These are phyloP conservation scores for Haliclona indistincta DNA, from an alignment of 37 sponge, comb jelly and placozoan genomes.

Conservation along the genomic window DNA sequence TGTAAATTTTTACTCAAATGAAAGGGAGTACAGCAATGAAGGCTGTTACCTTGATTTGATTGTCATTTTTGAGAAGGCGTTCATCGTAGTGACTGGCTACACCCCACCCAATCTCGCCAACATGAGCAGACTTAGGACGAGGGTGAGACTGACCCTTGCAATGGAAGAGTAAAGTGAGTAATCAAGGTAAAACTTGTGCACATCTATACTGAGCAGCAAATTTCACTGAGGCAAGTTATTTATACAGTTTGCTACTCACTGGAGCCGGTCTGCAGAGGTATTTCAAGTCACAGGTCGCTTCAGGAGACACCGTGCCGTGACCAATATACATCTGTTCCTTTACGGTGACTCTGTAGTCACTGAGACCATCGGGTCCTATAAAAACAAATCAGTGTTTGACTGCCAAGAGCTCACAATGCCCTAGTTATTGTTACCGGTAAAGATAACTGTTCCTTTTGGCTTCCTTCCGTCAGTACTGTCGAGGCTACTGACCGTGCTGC, in stretches of 20 bases:
- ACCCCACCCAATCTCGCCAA: slow-evolving; percentile 92
- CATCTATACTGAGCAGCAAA: not conserved
- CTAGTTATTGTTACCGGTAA: too few relatives aligned
- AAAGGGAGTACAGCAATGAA: too few relatives aligned
- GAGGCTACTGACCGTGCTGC: too few relatives aligned
- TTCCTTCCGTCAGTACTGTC: too few relatives aligned
- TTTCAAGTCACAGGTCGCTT: slow-evolving; percentile 63
- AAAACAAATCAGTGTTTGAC: too few relatives aligned
- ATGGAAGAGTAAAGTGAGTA: not conserved
- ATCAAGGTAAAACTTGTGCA: not conserved
- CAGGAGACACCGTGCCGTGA: slow-evolving; percentile 69
- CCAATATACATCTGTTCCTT: slow-evolving; percentile 61
- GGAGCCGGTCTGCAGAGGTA: slow-evolving; percentile 71
- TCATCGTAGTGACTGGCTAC: slow-evolving; percentile 52
- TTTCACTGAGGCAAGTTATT: not conserved
- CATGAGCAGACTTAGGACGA: slow-evolving; percentile 45
- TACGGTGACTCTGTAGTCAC: slow-evolving; percentile 48
- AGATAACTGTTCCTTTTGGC: too few relatives aligned
- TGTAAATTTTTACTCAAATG: too few relatives aligned
- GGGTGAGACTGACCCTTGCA: slow-evolving; percentile 62
- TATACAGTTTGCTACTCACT: slow-evolving; percentile 17
- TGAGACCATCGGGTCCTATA: slow-evolving; percentile 89
- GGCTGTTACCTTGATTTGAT: slow-evolving; percentile 88
- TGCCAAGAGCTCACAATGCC: too few relatives aligned
- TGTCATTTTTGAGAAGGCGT: slow-evolving; percentile 46